A percentile compares a stretch with the other conserved stretches of the same genome.
Conservation (phyloP, 2,797 vertebrate species). For the Thalassophryne amazonica region DNA sequence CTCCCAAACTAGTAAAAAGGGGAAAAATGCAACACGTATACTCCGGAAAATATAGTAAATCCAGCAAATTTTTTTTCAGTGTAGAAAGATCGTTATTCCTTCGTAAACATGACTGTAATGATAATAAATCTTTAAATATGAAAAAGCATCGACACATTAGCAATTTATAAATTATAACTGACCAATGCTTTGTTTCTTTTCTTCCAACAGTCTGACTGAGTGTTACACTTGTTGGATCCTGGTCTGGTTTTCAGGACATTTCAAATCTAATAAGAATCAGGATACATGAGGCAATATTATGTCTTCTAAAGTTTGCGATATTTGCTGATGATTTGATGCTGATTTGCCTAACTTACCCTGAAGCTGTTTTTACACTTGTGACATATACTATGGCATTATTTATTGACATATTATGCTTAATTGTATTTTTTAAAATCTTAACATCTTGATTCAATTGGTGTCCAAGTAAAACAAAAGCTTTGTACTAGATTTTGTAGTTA, state of each 20-base stretch:
- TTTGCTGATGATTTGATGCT: slow-evolving; percentile 5
- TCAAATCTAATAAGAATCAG: background rate
- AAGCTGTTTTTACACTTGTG: slow-evolving; percentile 7
- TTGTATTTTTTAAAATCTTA: no score
- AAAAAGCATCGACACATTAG: background rate
- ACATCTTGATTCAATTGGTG: no score
- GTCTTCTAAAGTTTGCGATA: slow-evolving; percentile 12
- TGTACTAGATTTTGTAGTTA: no score
- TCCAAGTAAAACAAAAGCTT: no score
- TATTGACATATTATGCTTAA: slow-evolving; percentile 8
- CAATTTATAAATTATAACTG: background rate
- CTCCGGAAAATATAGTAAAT: no score
- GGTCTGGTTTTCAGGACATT: background rate
- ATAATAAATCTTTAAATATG: no score
- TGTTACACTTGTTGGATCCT: background rate
- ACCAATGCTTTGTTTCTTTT: slow-evolving; percentile 1
- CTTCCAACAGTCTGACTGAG: slow-evolving; percentile 76
- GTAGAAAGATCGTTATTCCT: no score
- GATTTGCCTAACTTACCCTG: slow-evolving; percentile 3
- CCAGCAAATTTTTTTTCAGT: no score
- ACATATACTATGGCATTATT: slow-evolving; percentile 41
- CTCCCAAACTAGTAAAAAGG: no score
- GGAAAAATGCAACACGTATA: no score
- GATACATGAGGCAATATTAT: background rate
- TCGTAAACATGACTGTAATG: no score